Percentiles rank a stretch among this genome's conserved stretches.
Conservation (phyloP, 2,797 vertebrate species). For the Esox masquinongy region DNA sequence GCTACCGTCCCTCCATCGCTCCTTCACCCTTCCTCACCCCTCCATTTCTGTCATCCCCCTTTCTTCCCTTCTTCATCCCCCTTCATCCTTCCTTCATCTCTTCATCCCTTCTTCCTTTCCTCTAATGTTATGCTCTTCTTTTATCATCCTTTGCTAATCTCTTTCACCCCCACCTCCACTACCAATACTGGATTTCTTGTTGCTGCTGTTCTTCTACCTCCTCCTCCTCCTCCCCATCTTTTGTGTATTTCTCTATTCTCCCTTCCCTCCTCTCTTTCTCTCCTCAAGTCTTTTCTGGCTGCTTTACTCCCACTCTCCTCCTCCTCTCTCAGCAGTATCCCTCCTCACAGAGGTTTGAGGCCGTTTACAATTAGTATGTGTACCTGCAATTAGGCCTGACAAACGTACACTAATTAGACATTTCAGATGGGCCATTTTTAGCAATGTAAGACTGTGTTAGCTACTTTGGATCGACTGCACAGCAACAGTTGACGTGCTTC, state of each 20-base stretch:
- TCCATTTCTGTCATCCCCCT: neutral
- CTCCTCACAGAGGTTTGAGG: conserved; percentile 63
- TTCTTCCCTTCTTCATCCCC: conserved; percentile 17
- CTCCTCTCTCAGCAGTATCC: conserved; percentile 27
- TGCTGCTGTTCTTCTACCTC: conserved; percentile 56
- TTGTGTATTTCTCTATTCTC: neutral
- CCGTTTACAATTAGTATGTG: conserved; percentile 75
- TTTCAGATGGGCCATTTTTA: conserved; percentile 62
- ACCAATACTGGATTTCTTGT: conserved; percentile 49
- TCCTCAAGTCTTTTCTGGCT: conserved; percentile 34
- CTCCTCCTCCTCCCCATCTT: conserved; percentile 57
- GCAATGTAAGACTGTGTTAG: conserved; percentile 31
- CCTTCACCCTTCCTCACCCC: conserved; percentile 7
- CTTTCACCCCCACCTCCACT: neutral
- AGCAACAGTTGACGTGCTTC: no score
- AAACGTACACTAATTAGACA: conserved; percentile 76
- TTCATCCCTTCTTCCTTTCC: conserved; percentile 3
- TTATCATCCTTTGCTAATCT: neutral
- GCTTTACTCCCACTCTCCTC: conserved; percentile 40
- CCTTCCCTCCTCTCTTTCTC: conserved; percentile 30
- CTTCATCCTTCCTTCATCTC: neutral
- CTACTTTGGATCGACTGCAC: neutral
- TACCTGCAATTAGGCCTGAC: conserved; percentile 79
- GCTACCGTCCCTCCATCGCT: neutral
- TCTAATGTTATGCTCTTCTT: neutral